A percentile compares a stretch with the other conserved stretches of the same genome.
phyloP scores from a whole-genome alignment of 2,888 invertebrate species.

The Drosophila longiperda region DNA sequence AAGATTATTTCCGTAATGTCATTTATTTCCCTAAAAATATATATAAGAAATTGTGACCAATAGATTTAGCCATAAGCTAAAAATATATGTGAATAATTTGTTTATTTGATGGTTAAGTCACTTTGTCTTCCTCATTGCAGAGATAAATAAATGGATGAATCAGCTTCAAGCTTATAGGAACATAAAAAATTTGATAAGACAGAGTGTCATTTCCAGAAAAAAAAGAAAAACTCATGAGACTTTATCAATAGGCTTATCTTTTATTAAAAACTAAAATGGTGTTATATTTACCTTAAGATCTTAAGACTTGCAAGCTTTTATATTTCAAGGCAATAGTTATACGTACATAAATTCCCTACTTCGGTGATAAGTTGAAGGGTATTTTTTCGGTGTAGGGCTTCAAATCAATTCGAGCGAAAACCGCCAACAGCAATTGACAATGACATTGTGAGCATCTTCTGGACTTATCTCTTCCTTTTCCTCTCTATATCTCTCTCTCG shows the following conservation, averaged over 20 bases:
- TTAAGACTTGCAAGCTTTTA: background rate
- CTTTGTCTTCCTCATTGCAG: conserved; percentile 8
- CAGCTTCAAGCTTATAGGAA: background rate
- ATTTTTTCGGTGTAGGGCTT: conserved; percentile 48
- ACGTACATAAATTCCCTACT: background rate
- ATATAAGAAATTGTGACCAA: background rate
- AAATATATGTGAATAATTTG: background rate
- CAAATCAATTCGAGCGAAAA: conserved; percentile 20
- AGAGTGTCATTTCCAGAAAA: background rate
- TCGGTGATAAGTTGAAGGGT: conserved; percentile 18
- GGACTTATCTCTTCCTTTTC: conserved; percentile 20
- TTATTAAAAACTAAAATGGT: background rate
- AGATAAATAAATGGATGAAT: conserved; percentile 27
- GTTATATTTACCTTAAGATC: background rate
- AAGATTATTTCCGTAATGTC: background rate
- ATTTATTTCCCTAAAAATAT: background rate
- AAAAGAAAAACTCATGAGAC: background rate
- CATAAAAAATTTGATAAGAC: conserved; percentile 22
- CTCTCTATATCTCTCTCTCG: conserved; percentile 18
- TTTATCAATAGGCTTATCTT: background rate
- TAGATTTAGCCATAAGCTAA: background rate
- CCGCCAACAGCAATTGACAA: conserved; percentile 62
- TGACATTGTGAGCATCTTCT: conserved; percentile 65
- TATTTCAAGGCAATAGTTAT: background rate
- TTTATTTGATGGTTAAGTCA: conserved; percentile 15